Evolutionary conservation across 2,888 invertebrate species (phyloP).

Genomic region (Zeuzera pyrina): DNA sequence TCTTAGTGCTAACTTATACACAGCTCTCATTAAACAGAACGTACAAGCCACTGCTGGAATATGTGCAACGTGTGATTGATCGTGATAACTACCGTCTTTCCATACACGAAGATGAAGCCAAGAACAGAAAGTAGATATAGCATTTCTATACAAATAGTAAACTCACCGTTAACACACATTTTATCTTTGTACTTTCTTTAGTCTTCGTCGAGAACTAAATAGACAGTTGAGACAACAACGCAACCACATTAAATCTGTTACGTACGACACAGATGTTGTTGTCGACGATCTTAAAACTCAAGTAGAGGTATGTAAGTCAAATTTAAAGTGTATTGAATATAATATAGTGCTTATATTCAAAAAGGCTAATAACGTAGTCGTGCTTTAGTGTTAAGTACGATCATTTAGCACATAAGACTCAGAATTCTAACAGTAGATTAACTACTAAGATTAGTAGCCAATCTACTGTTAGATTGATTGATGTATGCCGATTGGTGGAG

Average conservation of each 20-base stretch:
- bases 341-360: too few species aligned
- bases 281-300: constrained; percentile 32
- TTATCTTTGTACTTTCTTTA: constrained; percentile 14
- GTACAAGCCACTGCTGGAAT: constrained; percentile 18
- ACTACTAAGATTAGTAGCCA: too few species aligned
- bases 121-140: constrained; percentile 25
- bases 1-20: constrained; percentile 27
- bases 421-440: too few species aligned
- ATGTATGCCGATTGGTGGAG: too few species aligned
- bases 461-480: too few species aligned
- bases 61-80: constrained; percentile 15
- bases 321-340: too few species aligned
- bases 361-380: too few species aligned
- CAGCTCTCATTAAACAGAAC: constrained; percentile 24
- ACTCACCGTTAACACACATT: too few species aligned
- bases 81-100: constrained; percentile 13
- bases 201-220: constrained; percentile 32
- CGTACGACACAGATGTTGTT: constrained; percentile 35
- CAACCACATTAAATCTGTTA: constrained; percentile 37
- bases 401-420: too few species aligned
- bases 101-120: constrained; percentile 30
- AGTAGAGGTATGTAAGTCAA: constrained; percentile 34
- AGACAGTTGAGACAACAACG: constrained; percentile 41
- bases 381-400: too few species aligned
- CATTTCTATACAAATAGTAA: too few species aligned